Evolutionary conservation across 2,888 invertebrate species (phyloP).

Genomic region (Dilophus febrilis): DNA sequence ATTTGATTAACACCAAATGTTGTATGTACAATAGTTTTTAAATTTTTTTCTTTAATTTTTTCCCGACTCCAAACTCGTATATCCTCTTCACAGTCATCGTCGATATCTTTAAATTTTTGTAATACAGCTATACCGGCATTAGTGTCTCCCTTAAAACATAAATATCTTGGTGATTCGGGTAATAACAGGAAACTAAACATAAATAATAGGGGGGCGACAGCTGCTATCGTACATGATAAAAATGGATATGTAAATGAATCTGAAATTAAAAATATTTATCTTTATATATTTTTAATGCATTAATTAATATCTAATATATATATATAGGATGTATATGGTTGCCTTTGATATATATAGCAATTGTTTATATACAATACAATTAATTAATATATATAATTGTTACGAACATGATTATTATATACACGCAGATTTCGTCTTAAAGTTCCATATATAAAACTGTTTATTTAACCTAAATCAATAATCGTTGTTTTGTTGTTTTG

Average conservation of each 20-base stretch:
- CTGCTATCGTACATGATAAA: not conserved
- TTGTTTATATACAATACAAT: no score
- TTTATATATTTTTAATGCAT: no score
- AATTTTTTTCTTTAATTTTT: conserved; percentile 28
- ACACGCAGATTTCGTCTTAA: no score
- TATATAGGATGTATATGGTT: no score
- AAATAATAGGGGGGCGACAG: conserved; percentile 23
- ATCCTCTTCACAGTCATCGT: conserved; percentile 39
- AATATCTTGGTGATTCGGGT: conserved; percentile 53
- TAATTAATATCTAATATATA: no score
- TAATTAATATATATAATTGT: no score
- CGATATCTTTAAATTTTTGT: conserved; percentile 41
- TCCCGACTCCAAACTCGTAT: conserved; percentile 26
- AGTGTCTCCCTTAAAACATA: conserved; percentile 36
- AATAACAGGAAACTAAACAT: conserved; percentile 40
- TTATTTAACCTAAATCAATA: no score
- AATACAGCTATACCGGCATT: conserved; percentile 42
- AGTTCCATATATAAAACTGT: no score
- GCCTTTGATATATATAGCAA: no score
- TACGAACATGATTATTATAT: no score
- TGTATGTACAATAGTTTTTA: conserved; percentile 26
- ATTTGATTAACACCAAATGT: conserved; percentile 32
- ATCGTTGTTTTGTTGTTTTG: no score
- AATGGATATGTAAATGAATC: not conserved
- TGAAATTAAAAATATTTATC: no score